These are phyloP conservation scores for Pangasius krempfi DNA, from an alignment of 2,797 vertebrate genomes.

Conservation along the genomic window DNA sequence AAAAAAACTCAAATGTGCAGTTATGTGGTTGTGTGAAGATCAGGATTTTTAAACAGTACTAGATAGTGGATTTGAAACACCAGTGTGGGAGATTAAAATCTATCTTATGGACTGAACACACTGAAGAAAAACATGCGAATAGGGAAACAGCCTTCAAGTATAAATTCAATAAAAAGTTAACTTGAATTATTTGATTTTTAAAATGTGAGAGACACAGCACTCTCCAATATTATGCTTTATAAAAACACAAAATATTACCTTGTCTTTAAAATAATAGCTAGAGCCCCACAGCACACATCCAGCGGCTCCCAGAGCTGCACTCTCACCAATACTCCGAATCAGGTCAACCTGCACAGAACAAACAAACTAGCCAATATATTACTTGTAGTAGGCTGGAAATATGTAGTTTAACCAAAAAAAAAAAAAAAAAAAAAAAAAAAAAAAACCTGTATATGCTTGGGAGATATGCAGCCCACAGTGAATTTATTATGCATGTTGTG, in stretches of 20 bases:
- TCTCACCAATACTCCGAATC: conserved; percentile 77
- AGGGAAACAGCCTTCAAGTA: not conserved
- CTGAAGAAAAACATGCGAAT: not conserved
- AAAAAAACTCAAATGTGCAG: not conserved
- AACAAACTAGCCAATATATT: conserved; percentile 2
- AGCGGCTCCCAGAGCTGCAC: conserved; percentile 75
- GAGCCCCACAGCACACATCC: conserved; percentile 80
- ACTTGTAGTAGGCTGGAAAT: not conserved
- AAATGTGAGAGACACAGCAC: not conserved
- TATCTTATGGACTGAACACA: not conserved
- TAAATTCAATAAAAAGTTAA: not conserved
- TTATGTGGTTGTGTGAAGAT: not conserved
- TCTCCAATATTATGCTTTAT: not conserved
- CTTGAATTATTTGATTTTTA: not conserved
- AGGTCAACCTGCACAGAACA: conserved; percentile 68
- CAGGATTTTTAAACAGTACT: not conserved
- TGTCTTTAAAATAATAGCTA: conserved; percentile 57
- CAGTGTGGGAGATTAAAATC: not conserved
- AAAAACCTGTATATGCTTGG: not conserved
- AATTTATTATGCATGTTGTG: not conserved
- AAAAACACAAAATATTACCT: conserved; percentile 51
- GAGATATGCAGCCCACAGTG: not conserved
- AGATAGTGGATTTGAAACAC: not conserved
- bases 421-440: not conserved
- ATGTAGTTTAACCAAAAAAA: not conserved